These are phyloP conservation scores for Cosmorhoe ocellata DNA, from an alignment of 2,888 invertebrate species.

Conservation along the genomic window DNA sequence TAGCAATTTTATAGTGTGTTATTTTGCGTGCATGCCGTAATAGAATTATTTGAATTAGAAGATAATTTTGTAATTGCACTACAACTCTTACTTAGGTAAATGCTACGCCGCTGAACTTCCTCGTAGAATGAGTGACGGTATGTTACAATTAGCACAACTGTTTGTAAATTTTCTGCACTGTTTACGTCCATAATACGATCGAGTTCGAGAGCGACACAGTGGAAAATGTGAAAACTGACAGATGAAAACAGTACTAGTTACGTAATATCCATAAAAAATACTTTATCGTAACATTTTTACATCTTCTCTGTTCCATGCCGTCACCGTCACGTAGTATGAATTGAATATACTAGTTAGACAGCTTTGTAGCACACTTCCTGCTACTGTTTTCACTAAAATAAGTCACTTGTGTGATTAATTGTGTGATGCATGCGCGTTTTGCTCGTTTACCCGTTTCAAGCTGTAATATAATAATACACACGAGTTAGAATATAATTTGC, in stretches of 20 bases:
- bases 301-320: background rate
- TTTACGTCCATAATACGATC: too few relatives aligned
- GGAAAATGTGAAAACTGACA: too few relatives aligned
- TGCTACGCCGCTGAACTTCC: too few relatives aligned
- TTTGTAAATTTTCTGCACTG: too few relatives aligned
- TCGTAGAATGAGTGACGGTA: background rate
- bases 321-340: background rate
- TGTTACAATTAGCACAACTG: background rate
- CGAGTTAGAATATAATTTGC: background rate
- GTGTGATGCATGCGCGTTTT: slow-evolving; percentile 17
- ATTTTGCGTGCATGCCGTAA: slow-evolving; percentile 1
- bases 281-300: too few relatives aligned
- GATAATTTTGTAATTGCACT: background rate
- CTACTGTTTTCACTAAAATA: slow-evolving; percentile 14
- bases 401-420: slow-evolving; percentile 4
- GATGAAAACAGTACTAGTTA: too few relatives aligned
- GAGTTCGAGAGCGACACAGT: too few relatives aligned
- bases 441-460: slow-evolving; percentile 10
- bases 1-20: background rate
- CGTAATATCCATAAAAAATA: too few relatives aligned
- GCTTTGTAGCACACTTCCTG: slow-evolving; percentile 9
- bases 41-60: background rate
- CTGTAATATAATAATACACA: background rate
- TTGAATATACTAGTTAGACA: slow-evolving; percentile 8
- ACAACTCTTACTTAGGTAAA: background rate